A percentile compares a stretch with the other conserved stretches of the same genome.
These are phyloP conservation scores for Lithophane leautieri DNA, from an alignment of 2,888 invertebrate genomes.

Conservation along the genomic window DNA sequence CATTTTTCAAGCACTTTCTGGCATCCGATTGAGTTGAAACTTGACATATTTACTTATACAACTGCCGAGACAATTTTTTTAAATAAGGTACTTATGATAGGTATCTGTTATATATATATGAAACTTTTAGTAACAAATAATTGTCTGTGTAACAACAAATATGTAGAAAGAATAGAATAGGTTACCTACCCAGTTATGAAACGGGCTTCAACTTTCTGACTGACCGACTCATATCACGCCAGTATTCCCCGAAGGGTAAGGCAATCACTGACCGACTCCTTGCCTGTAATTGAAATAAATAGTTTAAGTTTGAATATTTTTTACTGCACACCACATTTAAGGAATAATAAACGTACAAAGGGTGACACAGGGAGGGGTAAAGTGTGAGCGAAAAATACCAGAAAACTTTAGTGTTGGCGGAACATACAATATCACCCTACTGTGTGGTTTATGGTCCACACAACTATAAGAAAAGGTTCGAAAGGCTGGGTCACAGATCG, in stretches of 20 bases:
- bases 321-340: background rate
- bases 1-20: too few species aligned
- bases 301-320: background rate
- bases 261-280: too few species aligned
- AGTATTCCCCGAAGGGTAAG: too few species aligned
- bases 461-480: slow-evolving; percentile 9
- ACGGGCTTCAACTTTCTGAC: too few species aligned
- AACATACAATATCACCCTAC: background rate
- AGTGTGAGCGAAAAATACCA: background rate
- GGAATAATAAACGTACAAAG: background rate
- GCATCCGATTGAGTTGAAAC: too few species aligned
- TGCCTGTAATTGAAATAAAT: background rate
- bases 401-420: slow-evolving; percentile 7
- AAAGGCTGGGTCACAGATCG: slow-evolving; percentile 10
- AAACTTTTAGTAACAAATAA: background rate
- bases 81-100: background rate
- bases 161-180: background rate
- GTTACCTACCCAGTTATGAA: background rate
- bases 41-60: too few species aligned
- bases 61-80: background rate
- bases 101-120: background rate
- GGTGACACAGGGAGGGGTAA: background rate
- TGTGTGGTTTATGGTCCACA: slow-evolving; percentile 11
- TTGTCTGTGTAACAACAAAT: background rate
- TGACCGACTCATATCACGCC: background rate